Base-by-base conservation (phyloP, 2,888 invertebrate species). In the Leucania comma region DNA sequence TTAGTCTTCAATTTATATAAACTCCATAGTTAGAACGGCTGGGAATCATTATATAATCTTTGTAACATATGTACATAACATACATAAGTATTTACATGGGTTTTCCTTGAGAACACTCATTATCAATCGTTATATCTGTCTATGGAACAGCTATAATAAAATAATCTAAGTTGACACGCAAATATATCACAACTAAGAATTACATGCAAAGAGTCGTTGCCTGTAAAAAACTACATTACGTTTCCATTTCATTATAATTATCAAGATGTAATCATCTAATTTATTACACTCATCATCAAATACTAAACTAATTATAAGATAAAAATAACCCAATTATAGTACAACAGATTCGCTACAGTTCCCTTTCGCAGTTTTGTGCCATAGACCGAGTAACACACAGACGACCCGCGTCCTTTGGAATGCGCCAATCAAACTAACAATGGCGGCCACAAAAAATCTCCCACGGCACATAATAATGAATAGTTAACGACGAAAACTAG, bases 401-500 rank as follows among this genome's bases (percentile, higher is more conserved):
- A 79, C 85, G 87, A 90, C 88, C 84, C 88, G 88, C 89, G 90
- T 92, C 91, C 91, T 90, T 86, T 89, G 94, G 94, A 94, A 95
- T 94, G 93, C 92, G 86, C 91, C 92, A 93, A 93, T 94, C 94
- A 94, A 91, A 92, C 87, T 81, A 94, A 95, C 95, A 95, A 95
- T 95, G 85, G 92, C 83, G 82, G 78, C 79, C 85, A 90, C 93
- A 94, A 95, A 94, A 94, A 94, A 89, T 87, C 84, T 95, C 96
- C 91, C 96, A 96, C 96, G 95, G 94, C 94, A 94, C 92, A 93
- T 92, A 94, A 91, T 93, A 93, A 95, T 95, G 95, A 95, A 96
- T 95, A 95, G 95, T 89, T 94, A 93, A 94, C 93, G 90, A 93
- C 95, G 93, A 95, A 95, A 96, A 96, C 95, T 96, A 96, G 96